Conservation (phyloP, 2,888 invertebrate species). For the Mantis religiosa region DNA sequence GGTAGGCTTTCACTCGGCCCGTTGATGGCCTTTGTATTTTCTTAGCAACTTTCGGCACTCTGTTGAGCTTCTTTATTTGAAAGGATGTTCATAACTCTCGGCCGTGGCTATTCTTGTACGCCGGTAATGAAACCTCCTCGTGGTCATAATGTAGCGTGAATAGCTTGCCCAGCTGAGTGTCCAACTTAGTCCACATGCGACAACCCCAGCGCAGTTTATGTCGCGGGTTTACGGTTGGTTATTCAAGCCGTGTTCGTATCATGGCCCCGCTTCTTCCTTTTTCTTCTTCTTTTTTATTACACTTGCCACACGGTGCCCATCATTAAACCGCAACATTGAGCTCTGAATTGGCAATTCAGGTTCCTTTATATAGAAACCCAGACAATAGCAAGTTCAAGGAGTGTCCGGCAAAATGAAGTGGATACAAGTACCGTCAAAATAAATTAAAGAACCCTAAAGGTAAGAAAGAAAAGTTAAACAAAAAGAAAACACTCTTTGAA, state of each 20-base stretch:
- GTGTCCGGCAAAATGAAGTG: neutral
- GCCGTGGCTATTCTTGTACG: too few species aligned
- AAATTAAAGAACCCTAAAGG: neutral
- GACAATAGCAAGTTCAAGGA: neutral
- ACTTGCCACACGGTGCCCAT: neutral
- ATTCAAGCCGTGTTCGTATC: neutral
- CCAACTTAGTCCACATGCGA: too few species aligned
- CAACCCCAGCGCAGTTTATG: neutral
- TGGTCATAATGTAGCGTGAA: neutral
- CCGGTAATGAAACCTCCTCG: neutral
- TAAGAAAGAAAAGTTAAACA: neutral
- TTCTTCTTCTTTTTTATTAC: neutral
- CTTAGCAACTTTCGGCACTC: too few species aligned
- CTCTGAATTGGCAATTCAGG: neutral
- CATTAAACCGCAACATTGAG: neutral
- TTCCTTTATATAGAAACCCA: neutral
- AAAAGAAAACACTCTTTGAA: neutral
- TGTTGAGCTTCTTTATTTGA: neutral
- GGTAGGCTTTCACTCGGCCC: too few species aligned
- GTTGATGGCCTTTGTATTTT: too few species aligned
- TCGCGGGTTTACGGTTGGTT: neutral
- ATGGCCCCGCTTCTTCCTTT: too few species aligned
- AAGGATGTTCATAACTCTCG: neutral
- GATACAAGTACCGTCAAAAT: neutral
- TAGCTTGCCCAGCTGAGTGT: neutral